Base-by-base conservation (phyloP, 2,797 vertebrate genomes). In the Danio choprae region DNA sequence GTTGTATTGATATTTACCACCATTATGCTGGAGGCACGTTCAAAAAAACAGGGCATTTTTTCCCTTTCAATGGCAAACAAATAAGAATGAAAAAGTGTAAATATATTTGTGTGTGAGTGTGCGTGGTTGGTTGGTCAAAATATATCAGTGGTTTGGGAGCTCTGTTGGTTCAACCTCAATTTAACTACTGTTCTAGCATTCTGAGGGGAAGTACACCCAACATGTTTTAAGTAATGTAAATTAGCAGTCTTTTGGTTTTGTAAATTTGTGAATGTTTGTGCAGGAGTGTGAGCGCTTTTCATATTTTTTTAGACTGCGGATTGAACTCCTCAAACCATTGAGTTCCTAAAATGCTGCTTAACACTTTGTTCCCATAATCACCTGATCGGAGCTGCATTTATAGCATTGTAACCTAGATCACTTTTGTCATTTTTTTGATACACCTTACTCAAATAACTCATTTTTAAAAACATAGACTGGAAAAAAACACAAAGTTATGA, bases 11-110 rank as follows among this genome's bases (percentile, higher is more conserved):
- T 69, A 86, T 89, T 89, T 86, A 70, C 80, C 88, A 82, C 71
- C 0, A 65, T 86, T 88, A 80, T 87, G 85, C 80, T 90, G 88
- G 90, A 92, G 78, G 93, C 71, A 58, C 41, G 16, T 44, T 50
- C 5, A 20, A 13, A 43, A 55, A n/a, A 6, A 55, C 40, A 16
- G 58, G 55, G 59, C n/a, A 6, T 56, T 16, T n/a, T 46, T 70
- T 56, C 22, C 40, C 65, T 84, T 84, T 84, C 50, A 86, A 43
- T 41, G 12, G n/a, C 41, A 64, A 10, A 51, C 51, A 50, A 82
- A 68, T 44, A 77, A n/a, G 22, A 77, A 55, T n/a, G 9, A 65
- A 63, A 48, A 51, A 18, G 40, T 62, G 64, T 74, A 72, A 85
- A 87, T 86, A 72, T 86, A 83, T 87, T 89, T 90, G 84, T 53